Conservation (phyloP, 2,888 invertebrate genomes). For the Brachypterus glaber region DNA sequence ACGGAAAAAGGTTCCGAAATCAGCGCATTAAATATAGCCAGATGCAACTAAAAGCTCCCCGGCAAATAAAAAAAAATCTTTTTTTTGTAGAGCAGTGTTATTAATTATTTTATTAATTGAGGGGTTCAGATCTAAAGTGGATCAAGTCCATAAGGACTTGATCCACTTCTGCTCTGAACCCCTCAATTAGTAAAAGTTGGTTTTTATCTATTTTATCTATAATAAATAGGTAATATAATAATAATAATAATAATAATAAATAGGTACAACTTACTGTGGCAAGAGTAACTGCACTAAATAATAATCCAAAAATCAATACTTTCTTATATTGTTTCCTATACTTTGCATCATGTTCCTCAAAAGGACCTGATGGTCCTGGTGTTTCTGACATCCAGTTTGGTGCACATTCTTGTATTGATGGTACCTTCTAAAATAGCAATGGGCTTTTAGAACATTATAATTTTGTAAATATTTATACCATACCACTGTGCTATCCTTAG, state of each 20-base stretch:
- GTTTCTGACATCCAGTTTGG: slow-evolving; percentile 24
- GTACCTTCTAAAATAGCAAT: slow-evolving; percentile 22
- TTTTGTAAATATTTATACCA: background rate
- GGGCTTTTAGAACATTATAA: slow-evolving; percentile 1
- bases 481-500: slow-evolving; percentile 17
- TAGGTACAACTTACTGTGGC: slow-evolving; percentile 31
- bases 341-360: slow-evolving; percentile 20
- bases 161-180: too few species aligned
- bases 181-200: too few species aligned
- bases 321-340: slow-evolving; percentile 21
- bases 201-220: slow-evolving; percentile 10
- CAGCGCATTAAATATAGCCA: too few species aligned
- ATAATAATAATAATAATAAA: too few species aligned
- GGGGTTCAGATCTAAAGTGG: too few species aligned
- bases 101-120: too few species aligned
- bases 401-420: slow-evolving; percentile 23
- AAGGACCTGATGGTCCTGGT: slow-evolving; percentile 22
- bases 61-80: too few species aligned
- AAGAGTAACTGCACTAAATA: slow-evolving; percentile 29
- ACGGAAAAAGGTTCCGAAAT: too few species aligned
- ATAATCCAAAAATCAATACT: slow-evolving; percentile 26
- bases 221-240: slow-evolving; percentile 4
- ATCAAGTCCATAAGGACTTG: too few species aligned
- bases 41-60: too few species aligned
- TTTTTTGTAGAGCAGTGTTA: too few species aligned